Evolutionary conservation across 2,797 vertebrate species (phyloP), one percentile per base, ranked within the genome.

Genomic region (Cossypha caffra): DNA sequence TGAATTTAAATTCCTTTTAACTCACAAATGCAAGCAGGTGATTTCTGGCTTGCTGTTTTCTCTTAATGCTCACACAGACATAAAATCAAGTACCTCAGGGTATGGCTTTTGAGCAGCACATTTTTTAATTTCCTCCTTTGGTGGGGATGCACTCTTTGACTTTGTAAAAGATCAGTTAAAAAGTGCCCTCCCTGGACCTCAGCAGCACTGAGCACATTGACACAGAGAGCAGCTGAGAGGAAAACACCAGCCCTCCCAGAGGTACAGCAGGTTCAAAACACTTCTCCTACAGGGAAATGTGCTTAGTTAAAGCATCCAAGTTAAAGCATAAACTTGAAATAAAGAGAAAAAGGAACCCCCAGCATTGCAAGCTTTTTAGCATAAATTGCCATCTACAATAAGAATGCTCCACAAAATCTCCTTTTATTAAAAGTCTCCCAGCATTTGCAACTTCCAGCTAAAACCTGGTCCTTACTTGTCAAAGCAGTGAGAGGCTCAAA

Each of bases 91-190:
- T 25, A 90, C 94, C 75, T 87, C 29, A n/a, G 71, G 55, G 48
- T 37, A 59, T 52, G n/a, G 78, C n/a, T 89, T 69, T 61, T 28
- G 38, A 69, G 51, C 23, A 86, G n/a, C 16, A 78, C 19, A 90
- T 14, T 93, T 80, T 95, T 88, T 43, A 91, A 96, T 96, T 96
- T 94, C 58, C 58, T 86, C 95, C 90, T 78, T 81, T 64, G 50
- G 37, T 89, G 38, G 38, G n/a, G 43, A 89, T 82, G 77, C 43
- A 15, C 74, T 93, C 79, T 97, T 95, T 96, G 88, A 94, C 84
- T 96, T 96, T 93, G 79, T 47, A 95, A 96, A 97, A 95, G 62
- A 92, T 59, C 90, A 97, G 92, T 91, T 95, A 90, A 93, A 97
- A 94, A 55, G n/a, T 57, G 33, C 45, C 55, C 74, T 94, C 79